Conservation (phyloP, 2,888 invertebrate species). For the Drosophila diplacantha region DNA sequence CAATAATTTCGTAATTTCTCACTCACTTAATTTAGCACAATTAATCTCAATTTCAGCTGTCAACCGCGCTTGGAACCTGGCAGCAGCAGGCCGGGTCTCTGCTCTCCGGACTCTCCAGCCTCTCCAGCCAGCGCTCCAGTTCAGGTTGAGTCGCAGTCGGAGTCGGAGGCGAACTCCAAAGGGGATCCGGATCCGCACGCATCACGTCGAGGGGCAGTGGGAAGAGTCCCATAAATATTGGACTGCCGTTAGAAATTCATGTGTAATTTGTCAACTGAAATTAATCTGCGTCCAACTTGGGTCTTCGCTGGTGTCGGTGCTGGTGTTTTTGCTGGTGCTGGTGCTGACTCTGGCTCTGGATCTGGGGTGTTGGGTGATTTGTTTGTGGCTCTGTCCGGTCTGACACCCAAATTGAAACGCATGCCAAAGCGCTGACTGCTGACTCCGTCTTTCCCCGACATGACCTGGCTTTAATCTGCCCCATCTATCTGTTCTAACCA, state of each 20-base stretch:
- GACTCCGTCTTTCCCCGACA: conserved; percentile 17
- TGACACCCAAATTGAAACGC: conserved; percentile 40
- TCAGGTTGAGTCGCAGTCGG: conserved; percentile 28
- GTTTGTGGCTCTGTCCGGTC: conserved; percentile 22
- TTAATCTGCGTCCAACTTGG: conserved; percentile 55
- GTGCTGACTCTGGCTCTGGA: not conserved
- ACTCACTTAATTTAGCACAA: conserved; percentile 73
- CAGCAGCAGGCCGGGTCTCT: conserved; percentile 11
- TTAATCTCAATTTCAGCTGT: conserved; percentile 74
- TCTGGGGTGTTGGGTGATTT: conserved; percentile 47
- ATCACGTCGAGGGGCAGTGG: conserved; percentile 43
- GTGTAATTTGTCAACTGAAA: conserved; percentile 69
- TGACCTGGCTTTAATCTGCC: conserved; percentile 31
- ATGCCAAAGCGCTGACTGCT: conserved; percentile 34
- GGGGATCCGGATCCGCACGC: conserved; percentile 26
- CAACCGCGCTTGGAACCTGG: conserved; percentile 43
- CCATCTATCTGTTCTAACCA: conserved; percentile 21
- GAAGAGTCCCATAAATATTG: conserved; percentile 64
- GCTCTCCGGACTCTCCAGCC: conserved; percentile 4
- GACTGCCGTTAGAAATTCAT: conserved; percentile 63
- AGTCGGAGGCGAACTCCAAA: conserved; percentile 9
- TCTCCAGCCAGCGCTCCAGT: conserved; percentile 23
- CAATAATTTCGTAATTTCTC: conserved; percentile 73
- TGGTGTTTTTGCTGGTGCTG: not conserved
- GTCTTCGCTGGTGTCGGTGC: conserved; percentile 6